These are phyloP conservation scores for Latrodectus elegans DNA, from an alignment of 2,888 invertebrate species.

Conservation along the genomic window DNA sequence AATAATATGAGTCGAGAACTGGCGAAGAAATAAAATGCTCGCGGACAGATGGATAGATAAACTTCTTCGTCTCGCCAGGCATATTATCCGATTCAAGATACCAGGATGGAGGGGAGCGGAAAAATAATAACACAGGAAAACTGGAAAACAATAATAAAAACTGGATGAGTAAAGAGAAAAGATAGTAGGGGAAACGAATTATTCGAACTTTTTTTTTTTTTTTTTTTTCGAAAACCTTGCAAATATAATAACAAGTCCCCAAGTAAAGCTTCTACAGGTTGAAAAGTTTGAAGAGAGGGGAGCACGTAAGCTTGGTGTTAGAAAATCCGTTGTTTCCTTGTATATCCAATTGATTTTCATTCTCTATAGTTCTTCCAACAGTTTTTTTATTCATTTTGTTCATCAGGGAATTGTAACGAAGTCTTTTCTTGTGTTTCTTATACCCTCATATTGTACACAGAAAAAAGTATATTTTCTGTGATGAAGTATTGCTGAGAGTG, in stretches of 20 bases:
- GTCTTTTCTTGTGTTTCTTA: constrained; percentile 9
- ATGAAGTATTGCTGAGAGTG: no score
- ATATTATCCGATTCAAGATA: constrained; percentile 21
- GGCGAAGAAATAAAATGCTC: no score
- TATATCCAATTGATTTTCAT: constrained; percentile 38
- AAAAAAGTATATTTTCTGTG: no score
- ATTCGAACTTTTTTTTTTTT: constrained; percentile 24
- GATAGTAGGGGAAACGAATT: constrained; percentile 4
- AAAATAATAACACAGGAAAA: no score
- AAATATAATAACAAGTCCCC: no score
- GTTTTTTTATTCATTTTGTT: constrained; percentile 16
- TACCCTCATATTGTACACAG: no score
- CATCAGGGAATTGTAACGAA: constrained; percentile 26
- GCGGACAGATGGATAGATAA: neutral
- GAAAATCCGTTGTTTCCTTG: neutral
- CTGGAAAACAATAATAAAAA: neutral
- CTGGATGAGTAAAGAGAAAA: neutral
- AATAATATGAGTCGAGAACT: no score
- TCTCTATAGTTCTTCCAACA: constrained; percentile 27
- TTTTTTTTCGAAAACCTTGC: constrained; percentile 15
- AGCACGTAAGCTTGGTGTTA: no score
- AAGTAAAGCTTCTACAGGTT: no score
- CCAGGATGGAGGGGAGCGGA: no score
- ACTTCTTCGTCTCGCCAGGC: constrained; percentile 4
- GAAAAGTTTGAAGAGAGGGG: no score